Evolutionary conservation across 2,888 invertebrate genomes (phyloP).

Genomic region (Mechanitis mazaeus): DNA sequence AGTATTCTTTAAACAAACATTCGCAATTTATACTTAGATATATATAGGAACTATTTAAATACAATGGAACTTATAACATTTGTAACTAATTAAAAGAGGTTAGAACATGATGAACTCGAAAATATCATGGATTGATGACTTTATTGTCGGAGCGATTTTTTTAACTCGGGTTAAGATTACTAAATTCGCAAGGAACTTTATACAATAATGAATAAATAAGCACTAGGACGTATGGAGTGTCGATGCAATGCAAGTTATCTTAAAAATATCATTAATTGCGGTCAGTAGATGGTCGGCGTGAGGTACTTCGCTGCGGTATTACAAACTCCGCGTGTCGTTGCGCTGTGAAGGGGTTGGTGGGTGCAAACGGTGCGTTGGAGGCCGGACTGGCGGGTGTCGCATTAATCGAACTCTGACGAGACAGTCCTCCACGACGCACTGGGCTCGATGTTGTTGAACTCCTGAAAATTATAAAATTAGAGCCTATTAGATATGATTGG

Average conservation of each 20-base stretch:
- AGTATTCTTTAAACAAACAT: slow-evolving; percentile 2
- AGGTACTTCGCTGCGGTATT: slow-evolving; percentile 60
- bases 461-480: slow-evolving; percentile 7
- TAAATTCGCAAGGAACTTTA: slow-evolving; percentile 2
- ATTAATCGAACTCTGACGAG: slow-evolving; percentile 27
- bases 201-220: not conserved
- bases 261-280: slow-evolving; percentile 38
- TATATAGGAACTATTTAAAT: slow-evolving; percentile 4
- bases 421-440: slow-evolving; percentile 17
- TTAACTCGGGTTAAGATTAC: not conserved
- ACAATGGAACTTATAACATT: not conserved
- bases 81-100: not conserved
- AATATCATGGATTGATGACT: not conserved
- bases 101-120: not conserved
- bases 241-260: slow-evolving; percentile 6
- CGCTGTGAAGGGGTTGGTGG: slow-evolving; percentile 59
- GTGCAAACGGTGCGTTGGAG: slow-evolving; percentile 51
- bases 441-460: slow-evolving; percentile 19
- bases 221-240: not conserved
- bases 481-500: too few species aligned
- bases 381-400: slow-evolving; percentile 45
- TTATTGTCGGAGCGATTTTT: not conserved
- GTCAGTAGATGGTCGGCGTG: slow-evolving; percentile 53
- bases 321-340: slow-evolving; percentile 66
- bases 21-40: not conserved